Evolutionary conservation across 2,113 vertebrate genomes (phyloP).

Genomic region (Anolis carolinensis): DNA sequence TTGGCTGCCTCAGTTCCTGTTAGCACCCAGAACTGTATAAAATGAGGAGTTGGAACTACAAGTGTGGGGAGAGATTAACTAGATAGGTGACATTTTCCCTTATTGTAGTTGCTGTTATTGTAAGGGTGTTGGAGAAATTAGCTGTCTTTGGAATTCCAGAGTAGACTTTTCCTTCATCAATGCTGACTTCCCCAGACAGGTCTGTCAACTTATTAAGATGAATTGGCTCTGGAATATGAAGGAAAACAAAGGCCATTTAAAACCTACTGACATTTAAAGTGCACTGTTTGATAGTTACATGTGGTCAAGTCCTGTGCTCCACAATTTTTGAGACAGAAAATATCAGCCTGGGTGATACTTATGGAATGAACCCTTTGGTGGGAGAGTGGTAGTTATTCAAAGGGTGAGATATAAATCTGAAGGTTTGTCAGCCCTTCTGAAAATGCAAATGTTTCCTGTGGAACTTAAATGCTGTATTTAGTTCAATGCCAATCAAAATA

Average conservation of each 20-base stretch:
- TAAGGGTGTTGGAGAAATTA: neutral
- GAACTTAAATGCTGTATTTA: constrained; percentile 20
- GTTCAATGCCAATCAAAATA: constrained; percentile 21
- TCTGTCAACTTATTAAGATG: neutral
- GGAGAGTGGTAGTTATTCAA: neutral
- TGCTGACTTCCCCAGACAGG: neutral
- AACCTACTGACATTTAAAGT: neutral
- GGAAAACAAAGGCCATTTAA: neutral
- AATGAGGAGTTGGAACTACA: neutral
- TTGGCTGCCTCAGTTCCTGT: neutral
- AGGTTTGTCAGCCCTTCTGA: constrained; percentile 9
- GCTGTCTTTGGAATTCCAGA: neutral
- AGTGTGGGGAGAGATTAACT: too few species aligned
- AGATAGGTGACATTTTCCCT: too few species aligned
- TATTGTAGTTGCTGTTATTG: neutral
- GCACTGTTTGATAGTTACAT: neutral
- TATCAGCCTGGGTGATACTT: neutral
- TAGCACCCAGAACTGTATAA: too few species aligned
- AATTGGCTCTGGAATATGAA: neutral
- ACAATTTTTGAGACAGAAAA: too few species aligned
- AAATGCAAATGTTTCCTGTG: constrained; percentile 10
- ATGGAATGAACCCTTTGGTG: neutral
- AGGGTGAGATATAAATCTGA: neutral
- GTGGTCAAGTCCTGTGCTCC: too few species aligned
- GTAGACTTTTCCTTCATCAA: neutral